phyloP scores from a whole-genome alignment of 2,113 vertebrate genomes.

The Octodon degus region DNA sequence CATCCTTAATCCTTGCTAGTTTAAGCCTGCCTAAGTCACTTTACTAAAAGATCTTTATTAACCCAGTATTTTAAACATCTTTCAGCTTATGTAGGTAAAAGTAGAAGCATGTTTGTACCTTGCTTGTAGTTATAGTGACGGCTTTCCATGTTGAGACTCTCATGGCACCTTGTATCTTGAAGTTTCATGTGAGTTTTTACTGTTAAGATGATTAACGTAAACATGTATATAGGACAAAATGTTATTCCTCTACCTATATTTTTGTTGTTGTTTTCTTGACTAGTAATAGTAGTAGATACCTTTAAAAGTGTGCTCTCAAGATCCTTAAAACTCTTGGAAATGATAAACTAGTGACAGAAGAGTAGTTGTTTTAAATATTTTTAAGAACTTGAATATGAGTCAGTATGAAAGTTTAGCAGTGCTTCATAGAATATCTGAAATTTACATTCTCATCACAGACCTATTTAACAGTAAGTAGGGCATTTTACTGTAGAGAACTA shows the following conservation, averaged over 20 bases:
- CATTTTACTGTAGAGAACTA: conserved; percentile 64
- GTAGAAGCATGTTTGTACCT: conserved; percentile 78
- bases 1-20: conserved; percentile 82
- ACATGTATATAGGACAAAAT: conserved; percentile 77
- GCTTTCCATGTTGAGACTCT: conserved; percentile 73
- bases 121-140: conserved; percentile 77
- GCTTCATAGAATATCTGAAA: conserved; percentile 36
- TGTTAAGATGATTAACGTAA: conserved; percentile 59
- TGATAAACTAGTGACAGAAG: conserved; percentile 65
- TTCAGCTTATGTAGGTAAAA: conserved; percentile 78
- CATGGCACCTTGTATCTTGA: conserved; percentile 69
- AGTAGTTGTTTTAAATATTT: conserved; percentile 63
- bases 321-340: conserved; percentile 73
- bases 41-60: conserved; percentile 84
- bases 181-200: conserved; percentile 71
- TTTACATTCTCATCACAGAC: conserved; percentile 35
- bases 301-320: conserved; percentile 58
- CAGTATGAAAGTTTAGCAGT: conserved; percentile 60
- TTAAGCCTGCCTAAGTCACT: conserved; percentile 84
- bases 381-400: conserved; percentile 63
- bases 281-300: conserved; percentile 65
- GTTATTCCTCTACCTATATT: not conserved
- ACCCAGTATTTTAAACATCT: conserved; percentile 82
- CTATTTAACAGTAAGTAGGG: conserved; percentile 51
- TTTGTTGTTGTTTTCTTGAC: conserved; percentile 52